Evolutionary conservation across 2,888 invertebrate species (phyloP).

Genomic region (Platypus cylindrus): DNA sequence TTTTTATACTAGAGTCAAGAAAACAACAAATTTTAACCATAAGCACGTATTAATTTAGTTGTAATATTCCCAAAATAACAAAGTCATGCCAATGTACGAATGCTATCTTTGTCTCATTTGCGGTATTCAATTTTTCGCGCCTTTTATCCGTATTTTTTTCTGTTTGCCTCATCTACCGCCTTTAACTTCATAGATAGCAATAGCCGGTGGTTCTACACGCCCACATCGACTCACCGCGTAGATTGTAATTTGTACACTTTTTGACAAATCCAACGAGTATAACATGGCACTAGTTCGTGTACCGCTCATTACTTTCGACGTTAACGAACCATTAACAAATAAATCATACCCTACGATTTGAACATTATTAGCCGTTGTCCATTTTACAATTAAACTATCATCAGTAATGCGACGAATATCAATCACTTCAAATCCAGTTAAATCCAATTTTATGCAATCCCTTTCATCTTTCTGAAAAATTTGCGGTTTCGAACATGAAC

Average conservation of each 20-base stretch:
- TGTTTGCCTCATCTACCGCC: slow-evolving; percentile 6
- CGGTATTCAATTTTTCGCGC: slow-evolving; percentile 4
- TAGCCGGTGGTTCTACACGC: slow-evolving; percentile 24
- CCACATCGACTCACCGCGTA: slow-evolving; percentile 23
- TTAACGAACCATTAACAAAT: slow-evolving; percentile 22
- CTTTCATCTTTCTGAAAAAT: slow-evolving; percentile 14
- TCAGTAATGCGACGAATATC: slow-evolving; percentile 23
- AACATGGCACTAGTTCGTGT: slow-evolving; percentile 24
- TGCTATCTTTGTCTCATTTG: no score
- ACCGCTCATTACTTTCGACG: slow-evolving; percentile 24
- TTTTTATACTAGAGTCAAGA: no score
- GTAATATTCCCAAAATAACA: no score
- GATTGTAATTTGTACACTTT: slow-evolving; percentile 23
- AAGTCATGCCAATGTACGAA: no score
- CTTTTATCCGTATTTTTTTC: slow-evolving; percentile 3
- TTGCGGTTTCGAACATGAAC: slow-evolving; percentile 17
- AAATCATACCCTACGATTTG: slow-evolving; percentile 23
- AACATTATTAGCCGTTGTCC: slow-evolving; percentile 19
- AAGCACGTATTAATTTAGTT: no score
- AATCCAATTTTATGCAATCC: slow-evolving; percentile 16
- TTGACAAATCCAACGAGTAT: slow-evolving; percentile 21
- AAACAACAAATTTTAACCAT: no score
- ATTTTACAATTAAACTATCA: slow-evolving; percentile 26
- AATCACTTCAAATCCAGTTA: slow-evolving; percentile 21
- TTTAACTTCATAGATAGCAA: slow-evolving; percentile 25